These are phyloP conservation scores for Lordiphosa fenestrarum DNA, from an alignment of 2,888 invertebrate species.

Conservation along the genomic window DNA sequence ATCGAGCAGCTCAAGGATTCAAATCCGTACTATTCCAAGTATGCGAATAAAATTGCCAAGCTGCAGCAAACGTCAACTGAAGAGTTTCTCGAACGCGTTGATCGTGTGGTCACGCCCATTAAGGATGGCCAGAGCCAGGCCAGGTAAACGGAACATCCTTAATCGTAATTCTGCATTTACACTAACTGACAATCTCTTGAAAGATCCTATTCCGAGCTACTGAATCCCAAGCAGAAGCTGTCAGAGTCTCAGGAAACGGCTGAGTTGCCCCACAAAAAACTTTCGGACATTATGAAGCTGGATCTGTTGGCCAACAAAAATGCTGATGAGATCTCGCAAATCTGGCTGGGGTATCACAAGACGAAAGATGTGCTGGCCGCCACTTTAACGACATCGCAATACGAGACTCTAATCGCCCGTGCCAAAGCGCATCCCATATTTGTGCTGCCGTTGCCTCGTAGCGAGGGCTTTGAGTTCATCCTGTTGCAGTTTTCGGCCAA, in stretches of 20 bases:
- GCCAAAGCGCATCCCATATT: slow-evolving; percentile 86
- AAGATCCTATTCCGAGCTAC: slow-evolving; percentile 84
- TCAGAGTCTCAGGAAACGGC: slow-evolving; percentile 36
- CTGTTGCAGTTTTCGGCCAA: slow-evolving; percentile 88
- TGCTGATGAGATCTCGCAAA: slow-evolving; percentile 86
- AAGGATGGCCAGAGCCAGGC: slow-evolving; percentile 71
- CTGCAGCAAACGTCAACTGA: slow-evolving; percentile 88
- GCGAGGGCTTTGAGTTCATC: slow-evolving; percentile 92
- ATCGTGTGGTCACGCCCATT: slow-evolving; percentile 79
- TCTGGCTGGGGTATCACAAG: slow-evolving; percentile 91
- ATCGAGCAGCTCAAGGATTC: slow-evolving; percentile 81
- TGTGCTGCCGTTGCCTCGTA: slow-evolving; percentile 89
- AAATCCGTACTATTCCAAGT: slow-evolving; percentile 92
- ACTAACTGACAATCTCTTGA: not conserved
- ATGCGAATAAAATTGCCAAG: slow-evolving; percentile 87
- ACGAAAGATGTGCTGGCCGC: slow-evolving; percentile 89
- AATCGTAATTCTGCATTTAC: not conserved
- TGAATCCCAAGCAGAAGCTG: slow-evolving; percentile 84
- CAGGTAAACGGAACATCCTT: slow-evolving; percentile 48
- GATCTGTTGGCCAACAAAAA: slow-evolving; percentile 87
- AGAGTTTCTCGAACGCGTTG: slow-evolving; percentile 86
- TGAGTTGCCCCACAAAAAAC: slow-evolving; percentile 81
- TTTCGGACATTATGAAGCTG: slow-evolving; percentile 88
- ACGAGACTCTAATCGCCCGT: slow-evolving; percentile 82
- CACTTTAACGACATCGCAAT: slow-evolving; percentile 84